Evolutionary conservation across 2,797 vertebrate genomes (phyloP), one percentile per base, ranked within the genome.

Genomic region (Mustela erminea): DNA sequence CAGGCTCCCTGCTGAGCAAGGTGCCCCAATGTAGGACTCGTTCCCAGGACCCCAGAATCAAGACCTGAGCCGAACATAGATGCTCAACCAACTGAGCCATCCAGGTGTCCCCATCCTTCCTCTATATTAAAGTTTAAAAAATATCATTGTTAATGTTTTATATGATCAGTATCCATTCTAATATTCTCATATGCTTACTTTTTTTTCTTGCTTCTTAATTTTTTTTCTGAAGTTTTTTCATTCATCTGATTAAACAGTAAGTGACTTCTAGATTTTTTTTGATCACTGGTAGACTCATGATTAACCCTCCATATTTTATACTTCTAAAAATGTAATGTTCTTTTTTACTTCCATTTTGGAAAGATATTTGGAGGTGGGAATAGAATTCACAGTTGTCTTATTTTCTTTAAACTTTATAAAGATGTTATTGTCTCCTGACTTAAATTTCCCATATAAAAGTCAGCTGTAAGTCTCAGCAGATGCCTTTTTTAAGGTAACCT

Each of bases 361-460:
- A 95, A 90, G 32, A 77, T 46, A 66, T 58, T 66, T 56, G 14
- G 46, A 84, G 23, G 20, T 90, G 4, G 38, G 25, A 90, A 77
- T 90, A 68, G 13, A 90, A 77, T 77, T 68, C 13, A 32, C 43
- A 77, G 15, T 84, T 82, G 15, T 32, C 20, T 75, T 80, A 93
- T 80, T 84, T 95, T 90, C 32, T 90, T 66, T 77, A 60, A 84
- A 27, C 23, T 58, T 84, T 77, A 54, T 94, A 35, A 75, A 83
- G 66, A 62, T 27, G 2, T 46, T 58, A 18, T 17, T 32, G 17
- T 18, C 17, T 56, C 83, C 13, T 85, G 49, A 49, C 5, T 85
- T 95, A 84, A 32, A 58, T 70, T 93, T 81, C 72, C 18, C 35
- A 11, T 54, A 56, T 90, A 64, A 90, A 86, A 70, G 20, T 90